Evolutionary conservation across 2,113 vertebrate species (phyloP).

Genomic region (Oncorhynchus tshawytscha): DNA sequence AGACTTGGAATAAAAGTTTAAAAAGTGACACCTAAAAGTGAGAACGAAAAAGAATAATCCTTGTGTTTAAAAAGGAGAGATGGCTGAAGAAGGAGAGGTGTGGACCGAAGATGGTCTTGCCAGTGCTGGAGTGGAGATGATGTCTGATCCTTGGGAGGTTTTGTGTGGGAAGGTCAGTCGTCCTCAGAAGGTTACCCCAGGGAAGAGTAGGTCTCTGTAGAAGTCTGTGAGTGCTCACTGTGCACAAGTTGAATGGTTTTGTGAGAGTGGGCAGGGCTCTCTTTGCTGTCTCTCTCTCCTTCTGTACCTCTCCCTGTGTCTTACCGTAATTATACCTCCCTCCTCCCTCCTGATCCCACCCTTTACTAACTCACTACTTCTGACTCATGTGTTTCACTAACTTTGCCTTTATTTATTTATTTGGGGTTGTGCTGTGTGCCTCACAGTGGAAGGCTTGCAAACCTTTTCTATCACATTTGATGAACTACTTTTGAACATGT

Average conservation of each 20-base stretch:
- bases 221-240: slow-evolving; percentile 50
- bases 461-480: neutral
- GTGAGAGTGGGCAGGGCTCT: slow-evolving; percentile 64
- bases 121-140: slow-evolving; percentile 19
- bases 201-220: slow-evolving; percentile 43
- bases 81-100: slow-evolving; percentile 24
- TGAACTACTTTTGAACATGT: neutral
- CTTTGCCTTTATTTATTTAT: neutral
- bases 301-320: neutral
- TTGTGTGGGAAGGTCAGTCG: slow-evolving; percentile 41
- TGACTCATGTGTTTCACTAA: slow-evolving; percentile 4
- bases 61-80: slow-evolving; percentile 28
- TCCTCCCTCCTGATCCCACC: slow-evolving; percentile 18
- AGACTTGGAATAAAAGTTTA: neutral
- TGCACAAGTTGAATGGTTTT: slow-evolving; percentile 68
- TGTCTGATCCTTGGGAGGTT: slow-evolving; percentile 49
- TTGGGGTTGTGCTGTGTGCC: neutral
- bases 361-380: slow-evolving; percentile 7
- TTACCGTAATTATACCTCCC: slow-evolving; percentile 5
- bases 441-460: neutral
- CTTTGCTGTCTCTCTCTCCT: slow-evolving; percentile 10
- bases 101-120: slow-evolving; percentile 33
- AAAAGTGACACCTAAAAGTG: slow-evolving; percentile 21
- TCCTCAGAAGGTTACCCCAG: slow-evolving; percentile 47
- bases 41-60: slow-evolving; percentile 41